Conservation (phyloP, 2,797 vertebrate species). For the Kryptolebias ocellatus region DNA sequence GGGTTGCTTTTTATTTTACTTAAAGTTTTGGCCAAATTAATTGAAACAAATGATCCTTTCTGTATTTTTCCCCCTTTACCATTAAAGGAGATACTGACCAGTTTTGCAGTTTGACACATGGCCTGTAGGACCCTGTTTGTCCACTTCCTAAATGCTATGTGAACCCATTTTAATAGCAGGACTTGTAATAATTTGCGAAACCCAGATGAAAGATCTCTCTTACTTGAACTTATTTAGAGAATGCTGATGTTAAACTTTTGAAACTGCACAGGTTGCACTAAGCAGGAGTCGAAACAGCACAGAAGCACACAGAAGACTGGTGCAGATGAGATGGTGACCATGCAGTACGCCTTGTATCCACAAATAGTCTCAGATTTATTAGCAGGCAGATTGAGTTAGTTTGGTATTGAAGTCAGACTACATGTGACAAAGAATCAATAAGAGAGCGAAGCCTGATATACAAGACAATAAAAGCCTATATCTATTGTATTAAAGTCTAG, state of each 20-base stretch:
- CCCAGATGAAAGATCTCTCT: too few relatives aligned
- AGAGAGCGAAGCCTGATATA: conserved; percentile 23
- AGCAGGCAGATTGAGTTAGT: background rate
- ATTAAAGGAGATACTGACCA: too few relatives aligned
- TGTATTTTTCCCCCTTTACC: too few relatives aligned
- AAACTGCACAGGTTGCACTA: conserved; percentile 57
- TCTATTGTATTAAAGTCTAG: conserved; percentile 34
- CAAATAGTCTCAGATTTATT: conserved; percentile 31
- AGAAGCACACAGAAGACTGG: conserved; percentile 12
- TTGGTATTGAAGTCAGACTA: conserved; percentile 4
- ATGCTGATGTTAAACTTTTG: conserved; percentile 49
- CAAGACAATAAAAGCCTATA: conserved; percentile 21
- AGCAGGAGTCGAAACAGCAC: conserved; percentile 51
- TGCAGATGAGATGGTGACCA: conserved; percentile 26
- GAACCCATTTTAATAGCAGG: too few relatives aligned
- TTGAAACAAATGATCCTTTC: too few relatives aligned
- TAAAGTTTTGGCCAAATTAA: too few relatives aligned
- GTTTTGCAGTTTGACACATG: too few relatives aligned
- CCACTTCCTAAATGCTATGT: too few relatives aligned
- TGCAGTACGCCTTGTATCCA: conserved; percentile 26
- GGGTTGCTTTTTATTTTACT: too few relatives aligned
- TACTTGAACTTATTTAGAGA: conserved; percentile 19
- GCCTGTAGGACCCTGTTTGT: too few relatives aligned
- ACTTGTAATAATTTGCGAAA: too few relatives aligned
- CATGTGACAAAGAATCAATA: conserved; percentile 12